Base-by-base conservation (phyloP, 2,113 vertebrate genomes). In the Plotosus lineatus region DNA sequence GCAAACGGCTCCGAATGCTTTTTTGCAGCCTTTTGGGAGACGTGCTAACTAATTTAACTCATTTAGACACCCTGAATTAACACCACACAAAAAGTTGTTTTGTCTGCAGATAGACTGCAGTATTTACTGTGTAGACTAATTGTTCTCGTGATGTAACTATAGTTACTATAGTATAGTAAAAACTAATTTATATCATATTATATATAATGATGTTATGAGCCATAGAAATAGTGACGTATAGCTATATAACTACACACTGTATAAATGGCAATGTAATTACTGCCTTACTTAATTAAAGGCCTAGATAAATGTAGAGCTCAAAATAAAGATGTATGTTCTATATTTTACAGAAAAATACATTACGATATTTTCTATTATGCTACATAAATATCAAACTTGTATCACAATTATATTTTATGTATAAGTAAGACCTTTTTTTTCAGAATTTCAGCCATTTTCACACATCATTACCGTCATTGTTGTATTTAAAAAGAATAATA, bases 1-100 rank as follows among this genome's bases (percentile, higher is more conserved):
- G 79, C 77, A 82, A 88, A 80, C 19, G 84, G 88, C 51, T 82
- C 83, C 68, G 77, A 75, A 79, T 33, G 58, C 79, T 60, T 73
- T 65, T 73, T 77, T 63, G 79, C 48, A 78, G 79, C 75, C 71
- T 21, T 58, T 11, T 23, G 53, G 28, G 26, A 82, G 66, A 21
- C 40, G 56, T 4, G 21, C 63, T n/a, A 31, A 56, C 28, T 19
- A 33, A 68, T 82, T 82, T 58, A 69, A 65, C 46, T 53, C 33
- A 68, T 73, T 81, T 65, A 53, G 71, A 17, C 56, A 50, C n/a
- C 31, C 46, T 65, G 21, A 75, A 75, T 51, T 23, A 21, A 28
- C 53, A 38, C 6, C 26, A 78, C 10, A 78, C 60, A 78, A 38
- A 65, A 65, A 65, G 44, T 44, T 48, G 55, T n/a, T 42, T 40